Evolutionary conservation across 2,797 vertebrate genomes (phyloP).

Genomic region (Sylvilagus floridanus): DNA sequence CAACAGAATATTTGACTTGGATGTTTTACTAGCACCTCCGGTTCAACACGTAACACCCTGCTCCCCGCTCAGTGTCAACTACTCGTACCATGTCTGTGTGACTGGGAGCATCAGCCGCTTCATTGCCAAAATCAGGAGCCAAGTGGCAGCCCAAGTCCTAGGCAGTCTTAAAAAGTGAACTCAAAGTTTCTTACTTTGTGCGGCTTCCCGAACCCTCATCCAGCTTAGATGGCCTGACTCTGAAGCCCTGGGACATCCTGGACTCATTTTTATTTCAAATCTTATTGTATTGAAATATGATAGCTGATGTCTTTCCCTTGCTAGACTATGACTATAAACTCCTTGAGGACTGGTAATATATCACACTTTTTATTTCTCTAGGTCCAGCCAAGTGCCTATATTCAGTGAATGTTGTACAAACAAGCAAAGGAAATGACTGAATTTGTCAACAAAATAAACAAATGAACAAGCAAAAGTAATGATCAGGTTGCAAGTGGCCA

Average conservation of each 20-base stretch:
- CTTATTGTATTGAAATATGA: background rate
- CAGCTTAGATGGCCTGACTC: background rate
- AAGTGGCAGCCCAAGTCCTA: background rate
- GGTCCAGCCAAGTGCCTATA: background rate
- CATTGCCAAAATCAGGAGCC: background rate
- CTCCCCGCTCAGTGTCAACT: background rate
- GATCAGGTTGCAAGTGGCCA: background rate
- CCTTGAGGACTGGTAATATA: background rate
- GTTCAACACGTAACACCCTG: background rate
- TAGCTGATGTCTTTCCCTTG: conserved; percentile 11
- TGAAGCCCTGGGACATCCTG: background rate
- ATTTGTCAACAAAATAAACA: conserved; percentile 24
- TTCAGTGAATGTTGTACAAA: background rate
- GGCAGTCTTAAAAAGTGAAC: background rate
- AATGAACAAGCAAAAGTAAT: background rate
- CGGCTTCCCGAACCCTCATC: background rate
- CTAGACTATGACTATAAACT: background rate
- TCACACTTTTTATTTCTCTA: background rate
- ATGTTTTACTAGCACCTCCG: background rate
- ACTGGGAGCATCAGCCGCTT: background rate
- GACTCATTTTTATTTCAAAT: conserved; percentile 4
- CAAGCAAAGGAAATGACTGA: background rate
- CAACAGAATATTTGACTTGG: background rate
- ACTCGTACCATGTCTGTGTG: background rate
- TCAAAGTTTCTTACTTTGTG: background rate